phyloP scores from a whole-genome alignment of 2,888 invertebrate genomes.

The Abrostola tripartita region DNA sequence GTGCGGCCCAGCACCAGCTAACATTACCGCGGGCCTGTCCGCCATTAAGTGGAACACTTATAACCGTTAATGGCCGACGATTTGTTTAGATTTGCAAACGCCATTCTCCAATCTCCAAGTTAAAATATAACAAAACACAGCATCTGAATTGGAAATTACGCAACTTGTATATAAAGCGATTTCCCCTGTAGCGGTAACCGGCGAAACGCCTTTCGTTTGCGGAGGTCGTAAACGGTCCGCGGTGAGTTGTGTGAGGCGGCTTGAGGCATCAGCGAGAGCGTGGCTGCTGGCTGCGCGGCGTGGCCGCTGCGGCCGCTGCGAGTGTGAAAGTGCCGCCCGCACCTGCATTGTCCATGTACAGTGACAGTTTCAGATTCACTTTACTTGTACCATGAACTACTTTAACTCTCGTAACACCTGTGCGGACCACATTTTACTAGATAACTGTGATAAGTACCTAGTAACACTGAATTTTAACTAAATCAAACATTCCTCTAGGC shows the following conservation, averaged over 20 bases:
- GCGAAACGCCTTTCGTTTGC: slow-evolving; percentile 64
- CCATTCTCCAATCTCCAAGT: slow-evolving; percentile 13
- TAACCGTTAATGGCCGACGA: slow-evolving; percentile 52
- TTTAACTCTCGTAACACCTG: slow-evolving; percentile 61
- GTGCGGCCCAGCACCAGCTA: slow-evolving; percentile 68
- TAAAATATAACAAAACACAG: slow-evolving; percentile 30
- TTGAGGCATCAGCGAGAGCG: slow-evolving; percentile 19
- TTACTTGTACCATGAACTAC: slow-evolving; percentile 67
- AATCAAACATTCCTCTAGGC: background rate
- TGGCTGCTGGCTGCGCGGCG: slow-evolving; percentile 34
- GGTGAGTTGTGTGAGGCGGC: slow-evolving; percentile 52
- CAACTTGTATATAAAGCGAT: slow-evolving; percentile 65
- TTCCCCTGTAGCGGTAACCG: slow-evolving; percentile 61
- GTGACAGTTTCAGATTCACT: slow-evolving; percentile 77
- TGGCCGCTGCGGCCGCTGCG: slow-evolving; percentile 54
- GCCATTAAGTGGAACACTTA: slow-evolving; percentile 74
- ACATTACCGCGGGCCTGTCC: slow-evolving; percentile 68
- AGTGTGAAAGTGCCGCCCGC: slow-evolving; percentile 82
- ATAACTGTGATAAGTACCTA: background rate
- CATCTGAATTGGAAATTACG: slow-evolving; percentile 54
- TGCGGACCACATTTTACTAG: slow-evolving; percentile 33
- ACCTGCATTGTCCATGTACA: slow-evolving; percentile 71
- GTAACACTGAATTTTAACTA: background rate
- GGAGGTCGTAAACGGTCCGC: slow-evolving; percentile 65
- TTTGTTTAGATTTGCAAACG: slow-evolving; percentile 29